Evolutionary conservation across 2,888 invertebrate genomes (phyloP).

Genomic region (Phymatocera aterrima): DNA sequence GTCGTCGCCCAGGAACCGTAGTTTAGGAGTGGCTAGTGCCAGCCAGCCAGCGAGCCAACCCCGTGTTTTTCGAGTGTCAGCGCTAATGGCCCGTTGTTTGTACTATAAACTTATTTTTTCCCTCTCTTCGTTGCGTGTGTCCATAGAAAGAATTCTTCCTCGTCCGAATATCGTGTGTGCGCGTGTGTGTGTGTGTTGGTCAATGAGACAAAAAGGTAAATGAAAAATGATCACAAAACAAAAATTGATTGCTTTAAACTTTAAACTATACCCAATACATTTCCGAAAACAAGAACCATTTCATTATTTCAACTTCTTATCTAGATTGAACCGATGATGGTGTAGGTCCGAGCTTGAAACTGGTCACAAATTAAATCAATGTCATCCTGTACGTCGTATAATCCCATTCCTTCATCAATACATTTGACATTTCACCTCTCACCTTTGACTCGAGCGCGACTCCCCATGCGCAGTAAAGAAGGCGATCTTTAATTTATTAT

Average conservation of each 20-base stretch:
- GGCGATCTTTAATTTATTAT: conserved; percentile 7
- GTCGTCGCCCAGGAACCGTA: conserved; percentile 6
- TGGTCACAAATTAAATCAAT: not conserved
- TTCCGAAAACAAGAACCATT: not conserved
- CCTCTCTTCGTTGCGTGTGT: not conserved
- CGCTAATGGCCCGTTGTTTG: conserved; percentile 40
- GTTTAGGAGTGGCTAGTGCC: conserved; percentile 13
- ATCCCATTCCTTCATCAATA: not conserved
- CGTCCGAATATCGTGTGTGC: not conserved
- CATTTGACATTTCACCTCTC: not conserved
- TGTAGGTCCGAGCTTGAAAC: not conserved
- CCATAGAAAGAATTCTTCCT: not conserved
- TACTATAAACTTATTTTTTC: conserved; percentile 33
- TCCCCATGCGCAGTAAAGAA: too few relatives aligned
- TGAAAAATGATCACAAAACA: too few relatives aligned
- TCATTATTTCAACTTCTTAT: not conserved
- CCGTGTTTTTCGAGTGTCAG: conserved; percentile 44
- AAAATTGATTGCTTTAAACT: too few relatives aligned
- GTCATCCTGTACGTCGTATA: not conserved
- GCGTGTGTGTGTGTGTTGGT: too few relatives aligned
- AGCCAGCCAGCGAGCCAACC: conserved; percentile 1
- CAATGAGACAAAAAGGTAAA: too few relatives aligned
- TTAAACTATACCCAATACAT: too few relatives aligned
- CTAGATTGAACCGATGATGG: not conserved
- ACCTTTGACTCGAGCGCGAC: conserved; percentile 1